These are phyloP conservation scores for Caenorhabditis briggsae DNA, from an alignment of 1,140 invertebrate genomes.

Conservation along the genomic window DNA sequence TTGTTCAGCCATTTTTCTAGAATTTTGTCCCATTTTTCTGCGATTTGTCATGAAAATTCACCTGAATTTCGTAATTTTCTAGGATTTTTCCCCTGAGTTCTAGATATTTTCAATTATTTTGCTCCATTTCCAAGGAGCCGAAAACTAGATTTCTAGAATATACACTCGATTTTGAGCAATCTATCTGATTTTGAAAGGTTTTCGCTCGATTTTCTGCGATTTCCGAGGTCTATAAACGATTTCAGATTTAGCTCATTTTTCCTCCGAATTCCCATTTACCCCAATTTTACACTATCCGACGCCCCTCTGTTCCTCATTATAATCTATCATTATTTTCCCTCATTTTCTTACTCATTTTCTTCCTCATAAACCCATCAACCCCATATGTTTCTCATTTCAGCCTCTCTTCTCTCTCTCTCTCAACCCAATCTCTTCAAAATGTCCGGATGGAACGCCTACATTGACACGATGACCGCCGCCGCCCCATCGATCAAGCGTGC, in stretches of 20 bases:
- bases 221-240: too few relatives aligned
- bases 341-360: background rate
- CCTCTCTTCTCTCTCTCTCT: background rate
- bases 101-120: too few relatives aligned
- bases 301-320: background rate
- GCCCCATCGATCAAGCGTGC: slow-evolving; percentile 70
- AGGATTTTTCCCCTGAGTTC: too few relatives aligned
- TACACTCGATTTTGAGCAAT: too few relatives aligned
- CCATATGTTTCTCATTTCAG: slow-evolving; percentile 43
- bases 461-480: slow-evolving; percentile 67
- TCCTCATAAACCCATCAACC: background rate
- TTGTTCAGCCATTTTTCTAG: too few relatives aligned
- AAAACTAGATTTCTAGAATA: too few relatives aligned
- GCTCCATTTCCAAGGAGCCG: too few relatives aligned
- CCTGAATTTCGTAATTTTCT: too few relatives aligned
- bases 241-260: background rate
- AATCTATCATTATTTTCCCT: background rate
- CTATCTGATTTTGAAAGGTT: too few relatives aligned
- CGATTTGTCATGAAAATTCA: too few relatives aligned
- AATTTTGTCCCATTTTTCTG: too few relatives aligned
- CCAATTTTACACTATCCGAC: background rate
- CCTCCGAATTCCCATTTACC: background rate
- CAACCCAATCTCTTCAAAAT: slow-evolving; percentile 61
- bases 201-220: too few relatives aligned
- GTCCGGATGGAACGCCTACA: slow-evolving; percentile 76